Evolutionary conservation across 1,140 invertebrate genomes (phyloP).

Genomic region (Eriocheir sinensis): DNA sequence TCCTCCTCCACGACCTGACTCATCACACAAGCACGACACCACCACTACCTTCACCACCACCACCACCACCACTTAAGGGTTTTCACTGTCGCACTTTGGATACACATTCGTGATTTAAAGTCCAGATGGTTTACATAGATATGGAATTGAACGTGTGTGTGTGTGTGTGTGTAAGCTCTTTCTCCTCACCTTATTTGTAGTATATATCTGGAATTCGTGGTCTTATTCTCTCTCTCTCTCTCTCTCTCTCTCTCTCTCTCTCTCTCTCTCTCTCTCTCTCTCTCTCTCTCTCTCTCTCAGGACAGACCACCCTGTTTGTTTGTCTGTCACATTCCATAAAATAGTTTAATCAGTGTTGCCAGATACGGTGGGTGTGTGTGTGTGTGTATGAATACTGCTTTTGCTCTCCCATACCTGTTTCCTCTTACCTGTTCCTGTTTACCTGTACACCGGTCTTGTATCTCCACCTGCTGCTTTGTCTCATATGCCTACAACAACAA

Average conservation of each 20-base stretch:
- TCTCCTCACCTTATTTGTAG: too few relatives aligned
- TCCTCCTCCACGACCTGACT: neutral
- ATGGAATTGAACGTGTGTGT: neutral
- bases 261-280: neutral
- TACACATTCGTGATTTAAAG: neutral
- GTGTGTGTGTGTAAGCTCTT: neutral
- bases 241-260: neutral
- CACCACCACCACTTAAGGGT: neutral
- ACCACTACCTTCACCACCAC: neutral
- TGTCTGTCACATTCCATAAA: neutral
- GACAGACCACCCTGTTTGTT: neutral
- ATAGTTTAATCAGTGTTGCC: neutral
- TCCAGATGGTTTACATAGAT: neutral
- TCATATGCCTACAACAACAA: too few relatives aligned
- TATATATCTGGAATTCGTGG: too few relatives aligned
- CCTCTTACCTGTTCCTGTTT: neutral
- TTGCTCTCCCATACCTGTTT: neutral
- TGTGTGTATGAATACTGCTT: neutral
- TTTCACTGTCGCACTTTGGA: neutral
- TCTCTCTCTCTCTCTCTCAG: neutral
- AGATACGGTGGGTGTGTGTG: too few relatives aligned
- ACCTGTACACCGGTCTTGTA: too few relatives aligned
- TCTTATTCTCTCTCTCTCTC: neutral
- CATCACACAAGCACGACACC: neutral
- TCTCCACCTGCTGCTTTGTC: too few relatives aligned